A percentile compares a stretch with the other conserved stretches of the same genome.
Evolutionary conservation across 37 sponge, comb jelly and placozoan genomes (phyloP).

Genomic region (Aphrocallistes beatrix): DNA sequence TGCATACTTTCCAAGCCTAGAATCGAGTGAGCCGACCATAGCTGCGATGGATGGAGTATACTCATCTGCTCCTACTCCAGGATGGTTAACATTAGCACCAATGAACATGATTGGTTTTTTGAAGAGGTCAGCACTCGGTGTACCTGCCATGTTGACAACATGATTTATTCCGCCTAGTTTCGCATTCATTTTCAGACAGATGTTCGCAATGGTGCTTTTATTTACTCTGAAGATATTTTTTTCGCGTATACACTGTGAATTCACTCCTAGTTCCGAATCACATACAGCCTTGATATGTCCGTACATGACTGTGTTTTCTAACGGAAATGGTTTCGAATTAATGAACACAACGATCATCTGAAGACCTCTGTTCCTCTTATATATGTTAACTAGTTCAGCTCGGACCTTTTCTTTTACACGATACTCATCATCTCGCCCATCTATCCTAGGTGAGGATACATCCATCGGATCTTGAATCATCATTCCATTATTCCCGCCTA

Average conservation of each 20-base stretch:
- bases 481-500: constrained; percentile 21
- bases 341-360: constrained; percentile 18
- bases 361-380: neutral
- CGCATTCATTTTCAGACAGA: constrained; percentile 58
- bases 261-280: constrained; percentile 32
- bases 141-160: constrained; percentile 15
- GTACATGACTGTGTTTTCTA: neutral
- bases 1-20: neutral
- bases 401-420: neutral
- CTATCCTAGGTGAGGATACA: neutral
- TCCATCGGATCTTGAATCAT: neutral
- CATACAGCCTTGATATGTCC: constrained; percentile 41
- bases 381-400: neutral
- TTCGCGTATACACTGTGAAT: constrained; percentile 51
- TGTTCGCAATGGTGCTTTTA: constrained; percentile 41
- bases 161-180: constrained; percentile 61
- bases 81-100: constrained; percentile 75
- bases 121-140: neutral
- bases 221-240: constrained; percentile 35
- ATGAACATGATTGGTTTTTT: constrained; percentile 42
- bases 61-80: constrained; percentile 27
- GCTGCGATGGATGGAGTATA: constrained; percentile 57
- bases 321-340: neutral
- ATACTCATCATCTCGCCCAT: neutral
- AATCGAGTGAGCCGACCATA: neutral